These are phyloP conservation scores for Hypomesus transpacificus DNA, from an alignment of 2,113 vertebrate species.

Conservation along the genomic window DNA sequence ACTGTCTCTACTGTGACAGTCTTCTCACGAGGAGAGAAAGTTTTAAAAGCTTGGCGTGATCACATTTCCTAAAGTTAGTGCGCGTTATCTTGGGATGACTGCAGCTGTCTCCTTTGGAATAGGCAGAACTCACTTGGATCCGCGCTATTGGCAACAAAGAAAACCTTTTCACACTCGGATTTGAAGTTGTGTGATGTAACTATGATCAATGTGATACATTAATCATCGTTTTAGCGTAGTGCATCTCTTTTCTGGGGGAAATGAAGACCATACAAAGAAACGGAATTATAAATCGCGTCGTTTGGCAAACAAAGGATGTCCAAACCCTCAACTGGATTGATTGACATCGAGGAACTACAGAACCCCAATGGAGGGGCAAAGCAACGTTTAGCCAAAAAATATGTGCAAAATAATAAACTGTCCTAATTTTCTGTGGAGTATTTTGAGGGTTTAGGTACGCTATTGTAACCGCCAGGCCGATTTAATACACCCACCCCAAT, in stretches of 20 bases:
- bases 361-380: slow-evolving; percentile 54
- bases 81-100: slow-evolving; percentile 42
- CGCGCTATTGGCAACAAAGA: slow-evolving; percentile 57
- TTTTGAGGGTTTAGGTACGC: neutral
- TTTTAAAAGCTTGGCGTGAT: slow-evolving; percentile 17
- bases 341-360: slow-evolving; percentile 31
- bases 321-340: slow-evolving; percentile 35
- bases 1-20: neutral
- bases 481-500: neutral
- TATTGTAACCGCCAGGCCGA: slow-evolving; percentile 14
- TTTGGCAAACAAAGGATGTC: slow-evolving; percentile 62
- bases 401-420: slow-evolving; percentile 31
- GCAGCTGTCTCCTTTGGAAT: slow-evolving; percentile 43
- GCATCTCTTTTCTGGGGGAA: neutral
- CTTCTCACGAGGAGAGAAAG: neutral
- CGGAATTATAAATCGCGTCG: slow-evolving; percentile 37
- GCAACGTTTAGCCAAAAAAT: slow-evolving; percentile 30
- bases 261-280: slow-evolving; percentile 2
- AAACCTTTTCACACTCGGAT: slow-evolving; percentile 13
- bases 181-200: neutral
- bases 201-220: neutral
- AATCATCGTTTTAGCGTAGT: neutral
- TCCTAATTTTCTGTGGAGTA: slow-evolving; percentile 12
- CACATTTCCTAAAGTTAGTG: slow-evolving; percentile 47
- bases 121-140: slow-evolving; percentile 34